phyloP scores from a whole-genome alignment of 2,888 invertebrate genomes.

The Oxytorus armatus region DNA sequence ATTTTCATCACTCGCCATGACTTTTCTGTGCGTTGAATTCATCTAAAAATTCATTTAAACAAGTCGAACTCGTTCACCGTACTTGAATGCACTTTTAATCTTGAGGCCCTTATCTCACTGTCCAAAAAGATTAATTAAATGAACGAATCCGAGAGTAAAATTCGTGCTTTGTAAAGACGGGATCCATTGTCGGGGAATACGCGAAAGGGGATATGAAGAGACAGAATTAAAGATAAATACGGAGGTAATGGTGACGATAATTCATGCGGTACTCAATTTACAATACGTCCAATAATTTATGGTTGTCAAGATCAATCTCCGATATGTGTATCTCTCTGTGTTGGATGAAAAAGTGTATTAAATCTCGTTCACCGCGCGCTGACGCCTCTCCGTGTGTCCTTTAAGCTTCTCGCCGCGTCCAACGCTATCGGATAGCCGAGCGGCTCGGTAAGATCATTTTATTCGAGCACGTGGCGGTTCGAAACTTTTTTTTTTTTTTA shows the following conservation, averaged over 20 bases:
- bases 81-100: not conserved
- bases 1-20: not conserved
- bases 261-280: conserved; percentile 43
- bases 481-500: not conserved
- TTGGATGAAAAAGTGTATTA: conserved; percentile 23
- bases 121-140: not conserved
- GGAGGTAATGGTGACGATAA: conserved; percentile 45
- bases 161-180: not conserved
- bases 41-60: not conserved
- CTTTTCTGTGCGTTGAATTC: not conserved
- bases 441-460: conserved; percentile 41
- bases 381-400: conserved; percentile 5
- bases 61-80: not conserved
- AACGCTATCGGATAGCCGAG: conserved; percentile 30
- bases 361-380: conserved; percentile 24
- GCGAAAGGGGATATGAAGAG: conserved; percentile 5
- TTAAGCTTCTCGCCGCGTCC: conserved; percentile 2
- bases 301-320: conserved; percentile 7
- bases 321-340: conserved; percentile 3
- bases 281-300: conserved; percentile 30
- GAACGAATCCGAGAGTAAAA: not conserved
- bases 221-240: conserved; percentile 30
- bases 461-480: conserved; percentile 33
- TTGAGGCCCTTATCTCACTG: not conserved
- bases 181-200: not conserved